Evolutionary conservation across 2,888 invertebrate species (phyloP).

Genomic region (Chloroclysta siterata): DNA sequence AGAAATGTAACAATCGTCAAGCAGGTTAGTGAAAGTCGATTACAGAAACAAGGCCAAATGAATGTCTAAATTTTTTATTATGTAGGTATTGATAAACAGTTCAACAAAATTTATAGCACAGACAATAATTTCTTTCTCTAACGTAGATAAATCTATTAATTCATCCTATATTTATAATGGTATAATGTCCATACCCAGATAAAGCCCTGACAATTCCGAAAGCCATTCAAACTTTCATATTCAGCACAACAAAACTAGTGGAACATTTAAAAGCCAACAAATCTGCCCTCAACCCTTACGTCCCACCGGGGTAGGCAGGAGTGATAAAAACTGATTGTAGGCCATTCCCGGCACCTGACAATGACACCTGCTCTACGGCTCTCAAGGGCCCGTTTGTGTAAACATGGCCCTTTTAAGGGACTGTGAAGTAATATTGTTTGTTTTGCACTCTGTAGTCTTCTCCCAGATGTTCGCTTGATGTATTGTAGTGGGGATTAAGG

Average conservation of each 20-base stretch:
- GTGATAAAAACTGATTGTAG: conserved; percentile 60
- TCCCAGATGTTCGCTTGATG: conserved; percentile 23
- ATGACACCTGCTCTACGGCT: conserved; percentile 51
- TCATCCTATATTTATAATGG: no score
- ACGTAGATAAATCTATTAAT: no score
- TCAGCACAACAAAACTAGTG: conserved; percentile 32
- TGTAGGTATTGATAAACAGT: not conserved
- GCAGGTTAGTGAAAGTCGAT: no score
- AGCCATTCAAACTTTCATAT: conserved; percentile 21
- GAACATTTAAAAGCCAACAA: conserved; percentile 36
- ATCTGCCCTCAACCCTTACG: conserved; percentile 33
- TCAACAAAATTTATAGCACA: not conserved
- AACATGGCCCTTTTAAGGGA: conserved; percentile 41
- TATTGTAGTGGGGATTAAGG: conserved; percentile 16
- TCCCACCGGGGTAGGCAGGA: conserved; percentile 49
- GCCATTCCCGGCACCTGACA: conserved; percentile 50
- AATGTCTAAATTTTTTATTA: not conserved
- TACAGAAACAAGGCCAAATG: no score
- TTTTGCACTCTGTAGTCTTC: conserved; percentile 35
- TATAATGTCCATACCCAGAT: not conserved
- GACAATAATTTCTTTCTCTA: no score
- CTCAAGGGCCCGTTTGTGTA: conserved; percentile 37
- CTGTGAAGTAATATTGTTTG: conserved; percentile 38
- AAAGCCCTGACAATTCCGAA: conserved; percentile 6
- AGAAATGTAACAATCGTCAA: no score